Evolutionary conservation across 2,888 invertebrate genomes (phyloP).

Genomic region (Coelogynopora nodosa): DNA sequence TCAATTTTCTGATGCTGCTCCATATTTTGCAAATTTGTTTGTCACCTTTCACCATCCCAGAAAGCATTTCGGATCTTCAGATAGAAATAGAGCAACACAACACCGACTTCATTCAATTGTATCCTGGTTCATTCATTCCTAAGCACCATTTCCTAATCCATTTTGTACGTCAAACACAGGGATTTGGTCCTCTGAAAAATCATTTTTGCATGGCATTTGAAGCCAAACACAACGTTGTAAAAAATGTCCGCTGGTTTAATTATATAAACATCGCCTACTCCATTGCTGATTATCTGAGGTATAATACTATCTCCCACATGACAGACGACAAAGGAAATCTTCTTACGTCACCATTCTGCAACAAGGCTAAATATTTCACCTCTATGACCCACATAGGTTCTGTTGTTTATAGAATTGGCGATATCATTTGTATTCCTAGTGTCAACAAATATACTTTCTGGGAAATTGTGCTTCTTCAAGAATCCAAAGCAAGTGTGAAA

Average conservation of each 20-base stretch:
- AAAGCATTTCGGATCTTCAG: too few species aligned
- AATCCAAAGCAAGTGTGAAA: neutral
- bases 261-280: neutral
- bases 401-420: neutral
- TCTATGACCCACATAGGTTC: neutral
- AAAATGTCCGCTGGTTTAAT: neutral
- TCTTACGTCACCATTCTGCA: neutral
- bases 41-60: neutral
- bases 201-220: neutral
- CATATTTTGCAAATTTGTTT: neutral
- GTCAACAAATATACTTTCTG: neutral
- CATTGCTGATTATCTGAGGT: neutral
- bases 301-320: neutral
- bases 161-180: neutral
- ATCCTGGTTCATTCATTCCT: neutral
- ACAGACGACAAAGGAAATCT: neutral
- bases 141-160: neutral
- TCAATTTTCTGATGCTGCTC: neutral
- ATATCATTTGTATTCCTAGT: neutral
- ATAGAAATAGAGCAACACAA: neutral
- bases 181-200: neutral
- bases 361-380: neutral
- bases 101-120: neutral
- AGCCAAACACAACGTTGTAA: neutral
- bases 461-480: neutral